A percentile compares a stretch with the other conserved stretches of the same genome.
Evolutionary conservation across 2,888 invertebrate species (phyloP).

Genomic region (Deilephila elpenor): DNA sequence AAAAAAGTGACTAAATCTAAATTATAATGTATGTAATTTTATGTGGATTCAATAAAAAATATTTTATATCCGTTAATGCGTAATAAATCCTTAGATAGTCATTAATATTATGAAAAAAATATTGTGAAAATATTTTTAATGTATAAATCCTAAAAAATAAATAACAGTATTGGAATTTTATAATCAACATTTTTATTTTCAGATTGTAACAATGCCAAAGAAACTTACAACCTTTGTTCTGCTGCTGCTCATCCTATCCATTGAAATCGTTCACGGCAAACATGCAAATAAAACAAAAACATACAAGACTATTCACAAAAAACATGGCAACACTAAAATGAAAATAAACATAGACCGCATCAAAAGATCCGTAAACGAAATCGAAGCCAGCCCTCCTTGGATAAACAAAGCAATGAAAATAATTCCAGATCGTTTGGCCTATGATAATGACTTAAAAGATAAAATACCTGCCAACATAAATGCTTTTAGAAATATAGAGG

Average conservation of each 20-base stretch:
- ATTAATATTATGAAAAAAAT: no score
- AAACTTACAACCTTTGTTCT: conserved; percentile 57
- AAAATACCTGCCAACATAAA: neutral
- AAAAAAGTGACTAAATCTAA: no score
- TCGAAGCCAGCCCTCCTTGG: conserved; percentile 61
- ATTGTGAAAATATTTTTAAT: no score
- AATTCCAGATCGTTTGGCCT: conserved; percentile 40
- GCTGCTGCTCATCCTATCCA: conserved; percentile 60
- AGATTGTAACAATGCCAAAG: conserved; percentile 65
- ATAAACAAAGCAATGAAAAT: conserved; percentile 59
- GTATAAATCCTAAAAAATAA: no score
- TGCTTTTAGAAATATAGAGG: conserved; percentile 27
- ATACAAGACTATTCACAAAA: conserved; percentile 50
- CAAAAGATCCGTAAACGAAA: conserved; percentile 63
- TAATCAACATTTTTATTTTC: conserved; percentile 46
- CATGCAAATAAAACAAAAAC: conserved; percentile 58
- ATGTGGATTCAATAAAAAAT: no score
- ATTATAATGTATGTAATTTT: no score
- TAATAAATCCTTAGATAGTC: no score
- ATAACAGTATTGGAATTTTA: neutral
- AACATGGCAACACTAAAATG: conserved; percentile 48
- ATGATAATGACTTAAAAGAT: conserved; percentile 10
- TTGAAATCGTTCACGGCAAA: conserved; percentile 60
- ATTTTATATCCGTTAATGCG: no score
- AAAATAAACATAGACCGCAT: conserved; percentile 55